Conservation (phyloP, 2,797 vertebrate genomes). For the Anomalospiza imberbis region DNA sequence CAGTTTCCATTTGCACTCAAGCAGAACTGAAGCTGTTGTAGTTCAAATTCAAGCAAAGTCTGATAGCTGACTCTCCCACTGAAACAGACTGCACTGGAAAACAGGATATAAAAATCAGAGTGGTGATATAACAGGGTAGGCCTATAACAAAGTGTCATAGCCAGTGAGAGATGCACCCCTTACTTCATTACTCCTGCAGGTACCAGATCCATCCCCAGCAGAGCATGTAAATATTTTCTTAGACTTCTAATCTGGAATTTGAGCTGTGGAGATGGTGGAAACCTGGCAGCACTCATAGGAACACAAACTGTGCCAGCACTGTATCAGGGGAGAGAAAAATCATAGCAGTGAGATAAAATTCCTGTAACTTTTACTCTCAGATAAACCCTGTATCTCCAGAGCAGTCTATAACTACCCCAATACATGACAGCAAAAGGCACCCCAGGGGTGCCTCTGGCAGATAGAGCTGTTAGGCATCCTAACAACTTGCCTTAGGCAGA, state of each 20-base stretch:
- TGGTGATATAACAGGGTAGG: background rate
- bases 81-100: background rate
- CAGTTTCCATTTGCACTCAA: background rate
- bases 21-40: background rate
- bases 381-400: background rate
- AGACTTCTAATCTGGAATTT: background rate
- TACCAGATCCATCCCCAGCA: background rate
- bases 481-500: background rate
- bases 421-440: background rate
- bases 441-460: background rate
- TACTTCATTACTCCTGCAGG: background rate
- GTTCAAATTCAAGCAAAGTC: background rate
- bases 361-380: background rate
- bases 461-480: background rate
- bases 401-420: background rate
- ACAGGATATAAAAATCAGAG: background rate
- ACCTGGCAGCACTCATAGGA: background rate
- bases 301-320: background rate
- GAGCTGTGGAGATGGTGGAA: background rate
- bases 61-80: background rate
- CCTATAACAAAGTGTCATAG: background rate
- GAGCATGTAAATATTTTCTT: background rate
- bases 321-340: background rate
- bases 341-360: background rate
- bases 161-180: background rate